Base-by-base conservation (phyloP, 2,113 vertebrate species). In the Ascaphus truei region DNA sequence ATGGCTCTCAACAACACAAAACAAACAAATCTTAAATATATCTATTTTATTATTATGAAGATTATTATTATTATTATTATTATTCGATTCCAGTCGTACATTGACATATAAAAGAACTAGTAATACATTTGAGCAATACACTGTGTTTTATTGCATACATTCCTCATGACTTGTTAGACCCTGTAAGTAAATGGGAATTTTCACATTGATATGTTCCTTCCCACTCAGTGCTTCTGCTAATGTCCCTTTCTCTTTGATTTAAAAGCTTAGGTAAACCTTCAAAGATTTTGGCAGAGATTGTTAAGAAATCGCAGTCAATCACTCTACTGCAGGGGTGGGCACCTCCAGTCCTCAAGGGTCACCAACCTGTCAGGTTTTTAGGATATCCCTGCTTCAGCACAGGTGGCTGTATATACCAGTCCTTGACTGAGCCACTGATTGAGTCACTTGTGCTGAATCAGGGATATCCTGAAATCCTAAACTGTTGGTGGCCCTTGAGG, bases 21-120 rank as follows among this genome's bases (percentile, higher is more conserved):
- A 50, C 55, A 60, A 69, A 60, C 45, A 61, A 71, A 52, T 61
- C 33, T 37, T 25, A n/a, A n/a, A n/a, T n/a, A n/a, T n/a, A n/a
- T n/a, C n/a, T n/a, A n/a, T n/a, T n/a, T n/a, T n/a, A n/a, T n/a
- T n/a, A n/a, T n/a, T n/a, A n/a, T n/a, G n/a, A n/a, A n/a, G n/a
- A n/a, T n/a, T n/a, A 25, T 11, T 37, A n/a, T 29, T 52, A 71
- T 10, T 29, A 26, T 61, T 71, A 27, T 52, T 41, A 57, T 25
- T 52, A 71, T 31, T 36, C 13, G 67, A 71, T 71, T 57, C n/a
- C 23, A 61, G 23, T 61, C 67, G 51, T 30, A 51, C 56, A 31
- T 23, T 36, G 5, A 27, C 33, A 51, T 22, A 61, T 52, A 41
- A 69, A 60, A 8, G 34, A 51, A 9, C 23, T 7, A 20, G 43